phyloP scores from a whole-genome alignment of 1,140 invertebrate genomes.

The Capitella teleta region DNA sequence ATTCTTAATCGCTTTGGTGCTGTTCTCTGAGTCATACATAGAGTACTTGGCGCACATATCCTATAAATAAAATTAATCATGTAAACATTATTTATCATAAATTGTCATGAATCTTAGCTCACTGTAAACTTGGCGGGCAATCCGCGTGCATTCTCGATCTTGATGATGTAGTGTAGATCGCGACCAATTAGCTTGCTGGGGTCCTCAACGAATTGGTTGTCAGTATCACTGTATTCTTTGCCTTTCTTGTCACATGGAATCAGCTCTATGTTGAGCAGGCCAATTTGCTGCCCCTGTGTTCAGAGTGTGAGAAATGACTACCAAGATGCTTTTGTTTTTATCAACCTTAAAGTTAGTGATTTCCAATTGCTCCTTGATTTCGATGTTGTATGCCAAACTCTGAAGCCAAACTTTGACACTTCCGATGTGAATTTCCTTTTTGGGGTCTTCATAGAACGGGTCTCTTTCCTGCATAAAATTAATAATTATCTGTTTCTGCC shows the following conservation, averaged over 20 bases:
- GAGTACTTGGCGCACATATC: constrained; percentile 31
- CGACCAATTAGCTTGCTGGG: constrained; percentile 44
- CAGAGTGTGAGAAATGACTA: background rate
- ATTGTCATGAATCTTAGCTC: constrained; percentile 14
- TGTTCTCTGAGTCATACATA: constrained; percentile 1
- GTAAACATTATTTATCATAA: background rate
- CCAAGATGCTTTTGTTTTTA: background rate
- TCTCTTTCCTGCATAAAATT: constrained; percentile 44
- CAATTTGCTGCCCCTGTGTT: background rate
- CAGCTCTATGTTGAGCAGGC: constrained; percentile 36
- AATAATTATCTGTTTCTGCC: no score
- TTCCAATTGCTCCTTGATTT: constrained; percentile 48
- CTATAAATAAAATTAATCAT: constrained; percentile 15
- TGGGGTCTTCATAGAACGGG: constrained; percentile 51
- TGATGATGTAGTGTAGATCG: constrained; percentile 44
- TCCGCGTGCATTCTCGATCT: constrained; percentile 42
- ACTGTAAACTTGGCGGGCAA: constrained; percentile 47
- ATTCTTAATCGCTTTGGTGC: constrained; percentile 41
- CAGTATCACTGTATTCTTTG: constrained; percentile 43
- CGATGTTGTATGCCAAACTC: constrained; percentile 47
- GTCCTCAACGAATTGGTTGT: constrained; percentile 46
- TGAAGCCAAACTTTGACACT: constrained; percentile 49
- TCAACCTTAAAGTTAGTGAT: constrained; percentile 47
- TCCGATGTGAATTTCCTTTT: constrained; percentile 51
- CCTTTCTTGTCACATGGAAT: constrained; percentile 42